Conservation (phyloP, 2,888 invertebrate genomes). For the Dasysyrphus tricinctus region DNA sequence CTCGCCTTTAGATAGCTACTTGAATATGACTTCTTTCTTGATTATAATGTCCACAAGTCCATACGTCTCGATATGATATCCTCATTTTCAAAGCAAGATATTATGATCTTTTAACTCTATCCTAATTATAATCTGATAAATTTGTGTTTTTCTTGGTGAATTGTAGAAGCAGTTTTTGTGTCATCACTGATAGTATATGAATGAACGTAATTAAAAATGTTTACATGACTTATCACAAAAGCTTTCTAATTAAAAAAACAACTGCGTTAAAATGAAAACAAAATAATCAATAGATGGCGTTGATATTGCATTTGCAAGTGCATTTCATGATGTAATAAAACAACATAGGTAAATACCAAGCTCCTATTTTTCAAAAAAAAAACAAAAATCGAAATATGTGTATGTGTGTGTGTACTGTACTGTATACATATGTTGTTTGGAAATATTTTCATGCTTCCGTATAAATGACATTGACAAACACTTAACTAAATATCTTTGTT, state of each 20-base stretch:
- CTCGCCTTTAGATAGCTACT: too few species aligned
- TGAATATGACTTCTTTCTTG: neutral
- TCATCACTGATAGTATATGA: neutral
- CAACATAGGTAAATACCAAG: too few species aligned
- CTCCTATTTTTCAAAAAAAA: neutral
- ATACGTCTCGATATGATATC: too few species aligned
- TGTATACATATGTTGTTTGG: neutral
- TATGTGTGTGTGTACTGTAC: too few species aligned
- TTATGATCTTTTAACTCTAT: too few species aligned
- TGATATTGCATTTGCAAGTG: constrained; percentile 3
- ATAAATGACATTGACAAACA: constrained; percentile 47
- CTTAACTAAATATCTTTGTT: constrained; percentile 34
- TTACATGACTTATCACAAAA: constrained; percentile 4
- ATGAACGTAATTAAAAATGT: neutral
- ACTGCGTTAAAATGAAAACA: constrained; percentile 3
- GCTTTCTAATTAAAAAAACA: constrained; percentile 18
- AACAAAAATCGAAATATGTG: neutral
- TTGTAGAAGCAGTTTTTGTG: neutral
- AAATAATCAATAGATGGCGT: neutral
- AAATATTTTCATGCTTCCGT: constrained; percentile 25
- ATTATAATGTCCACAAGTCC: too few species aligned
- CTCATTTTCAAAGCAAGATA: too few species aligned
- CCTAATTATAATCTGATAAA: too few species aligned
- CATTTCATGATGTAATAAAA: constrained; percentile 11
- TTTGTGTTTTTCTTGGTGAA: too few species aligned